A percentile compares a stretch with the other conserved stretches of the same genome.
Evolutionary conservation across 2,113 vertebrate species (phyloP).

Genomic region (Menura novaehollandiae): DNA sequence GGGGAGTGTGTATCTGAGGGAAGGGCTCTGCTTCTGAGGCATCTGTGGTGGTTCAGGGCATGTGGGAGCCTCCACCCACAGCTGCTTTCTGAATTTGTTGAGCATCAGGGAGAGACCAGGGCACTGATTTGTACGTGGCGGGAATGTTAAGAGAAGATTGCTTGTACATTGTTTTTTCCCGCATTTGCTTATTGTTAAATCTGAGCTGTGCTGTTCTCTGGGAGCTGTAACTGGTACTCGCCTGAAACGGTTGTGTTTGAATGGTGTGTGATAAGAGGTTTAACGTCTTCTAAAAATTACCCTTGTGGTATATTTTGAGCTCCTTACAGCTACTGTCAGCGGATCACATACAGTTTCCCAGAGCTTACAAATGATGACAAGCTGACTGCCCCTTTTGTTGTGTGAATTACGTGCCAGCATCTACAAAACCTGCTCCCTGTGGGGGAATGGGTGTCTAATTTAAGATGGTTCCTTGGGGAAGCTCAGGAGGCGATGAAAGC

Average conservation of each 20-base stretch:
- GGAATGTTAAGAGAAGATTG: background rate
- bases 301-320: background rate
- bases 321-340: background rate
- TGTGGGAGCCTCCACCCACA: background rate
- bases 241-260: background rate
- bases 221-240: background rate
- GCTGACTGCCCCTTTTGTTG: slow-evolving; percentile 6
- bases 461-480: background rate
- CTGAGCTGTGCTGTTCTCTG: background rate
- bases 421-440: background rate
- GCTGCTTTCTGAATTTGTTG: background rate
- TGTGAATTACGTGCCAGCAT: background rate
- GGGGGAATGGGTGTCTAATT: background rate
- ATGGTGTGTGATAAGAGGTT: background rate
- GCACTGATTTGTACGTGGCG: background rate
- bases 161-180: background rate
- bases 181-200: background rate
- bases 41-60: fast-evolving
- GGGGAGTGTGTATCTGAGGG: fast-evolving
- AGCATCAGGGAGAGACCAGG: background rate
- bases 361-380: background rate
- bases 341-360: background rate
- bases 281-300: background rate
- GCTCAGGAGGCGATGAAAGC: background rate
- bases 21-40: background rate